Percentiles rank a stretch among this genome's conserved stretches.
Conservation (phyloP, 2,113 vertebrate species). For the Catagonus wagneri region DNA sequence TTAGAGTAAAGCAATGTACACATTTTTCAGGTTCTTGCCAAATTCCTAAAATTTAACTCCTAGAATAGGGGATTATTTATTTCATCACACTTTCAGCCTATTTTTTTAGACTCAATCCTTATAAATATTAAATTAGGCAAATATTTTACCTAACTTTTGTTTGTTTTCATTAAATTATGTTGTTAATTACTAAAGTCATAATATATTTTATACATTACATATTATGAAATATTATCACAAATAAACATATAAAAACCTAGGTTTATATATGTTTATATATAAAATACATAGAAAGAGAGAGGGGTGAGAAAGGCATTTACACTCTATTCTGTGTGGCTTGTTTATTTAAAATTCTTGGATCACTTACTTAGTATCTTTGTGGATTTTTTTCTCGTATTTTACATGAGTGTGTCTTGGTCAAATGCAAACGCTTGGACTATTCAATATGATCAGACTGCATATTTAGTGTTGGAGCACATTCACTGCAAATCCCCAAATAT, state of each 20-base stretch:
- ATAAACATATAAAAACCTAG: neutral
- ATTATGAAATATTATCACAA: neutral
- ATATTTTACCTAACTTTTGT: neutral
- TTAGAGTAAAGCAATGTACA: rapidly evolving
- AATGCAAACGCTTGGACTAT: neutral
- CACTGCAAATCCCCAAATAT: rapidly evolving
- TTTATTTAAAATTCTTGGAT: too few relatives aligned
- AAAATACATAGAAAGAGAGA: neutral
- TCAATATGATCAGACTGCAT: neutral
- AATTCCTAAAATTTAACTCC: neutral
- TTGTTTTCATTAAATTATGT: neutral
- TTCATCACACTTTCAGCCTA: neutral
- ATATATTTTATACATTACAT: neutral
- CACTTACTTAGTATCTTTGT: neutral
- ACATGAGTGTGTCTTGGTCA: neutral
- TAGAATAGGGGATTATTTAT: neutral
- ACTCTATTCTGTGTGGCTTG: neutral
- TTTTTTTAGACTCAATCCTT: neutral
- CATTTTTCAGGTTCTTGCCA: neutral
- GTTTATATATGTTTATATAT: neutral
- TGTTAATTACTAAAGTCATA: neutral
- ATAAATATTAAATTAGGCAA: neutral
- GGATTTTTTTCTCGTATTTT: neutral
- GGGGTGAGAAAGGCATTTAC: too few relatives aligned
- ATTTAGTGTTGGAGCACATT: neutral